Conservation (phyloP, 1,140 invertebrate genomes). For the Platorchestia sp. region DNA sequence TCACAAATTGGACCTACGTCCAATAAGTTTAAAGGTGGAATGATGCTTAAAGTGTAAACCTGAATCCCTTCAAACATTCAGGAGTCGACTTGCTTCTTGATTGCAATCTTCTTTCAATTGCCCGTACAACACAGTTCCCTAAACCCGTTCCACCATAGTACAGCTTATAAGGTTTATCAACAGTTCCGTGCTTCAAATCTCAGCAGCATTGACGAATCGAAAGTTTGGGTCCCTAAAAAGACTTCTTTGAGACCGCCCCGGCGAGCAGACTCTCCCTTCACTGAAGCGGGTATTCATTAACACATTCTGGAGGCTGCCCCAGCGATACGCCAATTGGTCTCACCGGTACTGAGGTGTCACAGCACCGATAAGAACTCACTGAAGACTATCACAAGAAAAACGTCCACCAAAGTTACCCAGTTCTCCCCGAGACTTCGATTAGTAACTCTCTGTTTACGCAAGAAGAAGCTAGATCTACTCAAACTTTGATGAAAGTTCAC, state of each 20-base stretch:
- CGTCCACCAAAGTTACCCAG: background rate
- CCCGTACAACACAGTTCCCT: background rate
- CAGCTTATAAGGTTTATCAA: conserved; percentile 40
- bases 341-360: conserved; percentile 40
- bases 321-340: conserved; percentile 43
- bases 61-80: background rate
- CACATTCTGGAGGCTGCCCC: background rate
- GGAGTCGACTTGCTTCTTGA: background rate
- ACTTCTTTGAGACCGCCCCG: conserved; percentile 44
- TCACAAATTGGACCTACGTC: conserved; percentile 6
- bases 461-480: background rate
- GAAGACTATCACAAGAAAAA: background rate
- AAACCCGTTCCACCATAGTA: background rate
- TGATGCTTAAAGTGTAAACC: background rate
- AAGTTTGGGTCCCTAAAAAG: background rate
- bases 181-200: background rate
- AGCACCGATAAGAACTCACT: background rate
- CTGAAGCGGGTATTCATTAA: conserved; percentile 13
- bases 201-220: conserved; percentile 1
- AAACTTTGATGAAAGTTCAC: background rate
- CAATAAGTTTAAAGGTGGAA: background rate
- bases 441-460: background rate
- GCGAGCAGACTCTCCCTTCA: background rate
- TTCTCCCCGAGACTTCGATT: background rate
- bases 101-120: background rate